A percentile compares a stretch with the other conserved stretches of the same genome.
phyloP scores from a whole-genome alignment of 2,113 vertebrate species.

The Eulemur macaco region DNA sequence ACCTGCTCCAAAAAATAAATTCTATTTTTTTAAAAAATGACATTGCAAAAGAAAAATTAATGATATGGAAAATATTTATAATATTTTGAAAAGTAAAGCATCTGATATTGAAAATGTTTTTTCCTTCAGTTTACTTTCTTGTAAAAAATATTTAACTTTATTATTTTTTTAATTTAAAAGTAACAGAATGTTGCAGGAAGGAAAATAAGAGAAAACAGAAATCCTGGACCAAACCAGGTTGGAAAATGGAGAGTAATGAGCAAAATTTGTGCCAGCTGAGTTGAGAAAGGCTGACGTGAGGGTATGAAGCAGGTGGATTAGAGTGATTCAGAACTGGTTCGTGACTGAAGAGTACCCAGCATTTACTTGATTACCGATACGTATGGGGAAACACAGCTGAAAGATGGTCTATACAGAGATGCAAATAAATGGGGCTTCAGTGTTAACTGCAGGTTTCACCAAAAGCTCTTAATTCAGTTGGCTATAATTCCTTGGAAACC shows the following conservation, averaged over 20 bases:
- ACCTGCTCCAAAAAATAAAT: background rate
- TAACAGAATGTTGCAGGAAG: background rate
- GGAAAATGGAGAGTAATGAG: background rate
- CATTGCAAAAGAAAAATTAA: background rate
- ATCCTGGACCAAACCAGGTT: background rate
- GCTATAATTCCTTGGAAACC: background rate
- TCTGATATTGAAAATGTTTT: background rate
- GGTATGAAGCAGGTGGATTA: too few relatives aligned
- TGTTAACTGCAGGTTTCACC: background rate
- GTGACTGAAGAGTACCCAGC: background rate
- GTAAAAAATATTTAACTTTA: background rate
- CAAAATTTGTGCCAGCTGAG: background rate
- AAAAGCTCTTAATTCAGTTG: background rate
- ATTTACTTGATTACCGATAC: background rate
- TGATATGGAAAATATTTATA: background rate
- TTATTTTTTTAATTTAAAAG: background rate
- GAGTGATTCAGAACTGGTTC: background rate
- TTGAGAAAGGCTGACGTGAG: background rate
- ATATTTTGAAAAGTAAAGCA: background rate
- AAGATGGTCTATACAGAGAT: background rate
- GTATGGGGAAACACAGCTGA: background rate
- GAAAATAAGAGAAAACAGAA: background rate
- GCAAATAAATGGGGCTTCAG: background rate
- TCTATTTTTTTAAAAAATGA: background rate
- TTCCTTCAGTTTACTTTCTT: background rate